phyloP scores from a whole-genome alignment of 2,888 invertebrate genomes.

The Plutella xylostella region DNA sequence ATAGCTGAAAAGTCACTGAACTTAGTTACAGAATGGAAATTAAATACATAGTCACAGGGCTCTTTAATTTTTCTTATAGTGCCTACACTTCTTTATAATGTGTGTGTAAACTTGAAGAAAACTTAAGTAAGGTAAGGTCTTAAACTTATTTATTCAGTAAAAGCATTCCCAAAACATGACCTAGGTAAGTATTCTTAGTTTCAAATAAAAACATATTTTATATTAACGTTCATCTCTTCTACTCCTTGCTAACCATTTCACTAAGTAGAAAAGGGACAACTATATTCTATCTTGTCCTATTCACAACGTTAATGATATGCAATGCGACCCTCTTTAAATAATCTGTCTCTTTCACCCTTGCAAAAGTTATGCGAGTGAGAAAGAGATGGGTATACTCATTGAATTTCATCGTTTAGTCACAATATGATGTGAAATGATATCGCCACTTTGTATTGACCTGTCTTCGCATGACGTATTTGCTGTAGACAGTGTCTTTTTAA shows the following conservation, averaged over 20 bases:
- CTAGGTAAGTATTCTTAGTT: too few species aligned
- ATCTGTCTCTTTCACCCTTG: conserved; percentile 23
- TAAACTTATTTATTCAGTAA: background rate
- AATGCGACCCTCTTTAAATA: conserved; percentile 38
- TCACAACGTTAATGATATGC: conserved; percentile 45
- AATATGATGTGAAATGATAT: conserved; percentile 1
- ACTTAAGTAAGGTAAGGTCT: too few species aligned
- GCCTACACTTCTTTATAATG: too few species aligned
- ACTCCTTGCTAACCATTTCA: conserved; percentile 3
- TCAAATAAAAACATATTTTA: conserved; percentile 28
- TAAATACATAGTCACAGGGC: too few species aligned
- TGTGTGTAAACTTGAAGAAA: too few species aligned
- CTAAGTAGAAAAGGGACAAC: conserved; percentile 25
- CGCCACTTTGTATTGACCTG: conserved; percentile 6
- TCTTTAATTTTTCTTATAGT: too few species aligned
- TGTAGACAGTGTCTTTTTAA: background rate
- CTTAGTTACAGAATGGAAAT: too few species aligned
- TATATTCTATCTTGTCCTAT: conserved; percentile 20
- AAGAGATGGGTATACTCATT: conserved; percentile 20
- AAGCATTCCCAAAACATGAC: too few species aligned
- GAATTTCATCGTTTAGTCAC: conserved; percentile 11
- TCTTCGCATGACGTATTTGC: background rate
- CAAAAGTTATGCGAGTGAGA: conserved; percentile 13
- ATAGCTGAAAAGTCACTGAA: too few species aligned
- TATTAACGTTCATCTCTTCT: conserved; percentile 20